phyloP scores from a whole-genome alignment of 2,113 vertebrate species.

The Pseudorectes ferrugineus region DNA sequence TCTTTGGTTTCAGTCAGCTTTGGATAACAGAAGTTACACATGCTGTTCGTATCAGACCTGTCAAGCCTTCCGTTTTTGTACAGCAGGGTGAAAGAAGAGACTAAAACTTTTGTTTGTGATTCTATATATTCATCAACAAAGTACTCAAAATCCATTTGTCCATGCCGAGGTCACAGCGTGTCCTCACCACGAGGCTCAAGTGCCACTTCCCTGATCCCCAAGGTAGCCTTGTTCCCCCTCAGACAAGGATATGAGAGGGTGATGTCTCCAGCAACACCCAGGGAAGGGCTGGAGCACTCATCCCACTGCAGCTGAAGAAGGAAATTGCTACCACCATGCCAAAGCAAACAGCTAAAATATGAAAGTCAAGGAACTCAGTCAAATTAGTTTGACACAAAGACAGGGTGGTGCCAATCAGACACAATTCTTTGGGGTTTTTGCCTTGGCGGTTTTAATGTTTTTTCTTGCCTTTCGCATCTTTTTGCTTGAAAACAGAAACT shows the following conservation, averaged over 20 bases:
- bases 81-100: not conserved
- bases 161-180: not conserved
- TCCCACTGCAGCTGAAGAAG: not conserved
- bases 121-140: not conserved
- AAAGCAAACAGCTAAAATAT: constrained; percentile 25
- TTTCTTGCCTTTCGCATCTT: not conserved
- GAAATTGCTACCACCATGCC: not conserved
- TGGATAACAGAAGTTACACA: not conserved
- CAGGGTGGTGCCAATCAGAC: not conserved
- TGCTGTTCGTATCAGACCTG: not conserved
- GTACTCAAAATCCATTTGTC: not conserved
- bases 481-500: not conserved
- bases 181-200: not conserved
- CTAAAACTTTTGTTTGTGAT: not conserved
- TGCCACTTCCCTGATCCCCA: not conserved
- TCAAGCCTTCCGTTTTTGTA: not conserved
- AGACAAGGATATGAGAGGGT: not conserved
- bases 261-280: not conserved
- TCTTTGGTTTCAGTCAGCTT: not conserved
- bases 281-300: not conserved
- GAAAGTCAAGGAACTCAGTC: not conserved
- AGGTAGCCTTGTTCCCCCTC: not conserved
- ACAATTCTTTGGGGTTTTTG: not conserved
- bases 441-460: not conserved
- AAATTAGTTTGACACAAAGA: not conserved